Evolutionary conservation across 1,140 invertebrate species (phyloP), one percentile per base, ranked within the genome.

Genomic region (Cylas formicarius): DNA sequence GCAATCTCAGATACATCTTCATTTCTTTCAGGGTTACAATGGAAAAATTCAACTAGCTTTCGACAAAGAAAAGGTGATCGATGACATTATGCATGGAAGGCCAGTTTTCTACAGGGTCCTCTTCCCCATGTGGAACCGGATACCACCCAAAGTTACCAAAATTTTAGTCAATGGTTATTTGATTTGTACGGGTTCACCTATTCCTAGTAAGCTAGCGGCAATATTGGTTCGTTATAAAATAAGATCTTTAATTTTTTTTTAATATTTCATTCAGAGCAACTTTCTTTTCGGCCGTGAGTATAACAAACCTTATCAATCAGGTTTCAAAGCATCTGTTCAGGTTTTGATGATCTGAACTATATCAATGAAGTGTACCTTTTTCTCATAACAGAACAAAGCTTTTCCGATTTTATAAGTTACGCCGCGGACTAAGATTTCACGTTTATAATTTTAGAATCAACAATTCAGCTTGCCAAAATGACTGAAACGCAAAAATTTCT

Each of bases 111-210:
- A 64, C 50, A 55, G 43, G 13, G 26, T 64, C 8, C 44, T 42
- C 29, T 64, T 62, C 37, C 62, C 62, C 2, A 11, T 37, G 8
- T 64, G 60, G 60, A 34, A 44, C 26, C 50, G 52, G 19, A 50
- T 52, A 23, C 55, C 57, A 9, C 62, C 62, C 1, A 52, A 44
- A 55, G 45, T 64, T 4, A 64, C 62, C 13, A 61, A 55, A 48
- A 61, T 64, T 23, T 24, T 46, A 3, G 45, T 64, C 3, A 64
- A 64, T 48, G 62, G 57, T n/a, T 29, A 56, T 17, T 21, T 56
- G 13, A 52, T 63, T 11, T 63, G 61, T 44, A 56, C 41, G 13
- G 61, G 60, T 27, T 52, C 53, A 10, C 51, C 50, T 22, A 51
- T 62, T 20, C 36, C 49, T 22, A 49, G 61, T 62, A 55, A 56